A percentile compares a stretch with the other conserved stretches of the same genome.
Conservation (phyloP, 1,140 invertebrate genomes). For the Chironomus striatipennis region DNA sequence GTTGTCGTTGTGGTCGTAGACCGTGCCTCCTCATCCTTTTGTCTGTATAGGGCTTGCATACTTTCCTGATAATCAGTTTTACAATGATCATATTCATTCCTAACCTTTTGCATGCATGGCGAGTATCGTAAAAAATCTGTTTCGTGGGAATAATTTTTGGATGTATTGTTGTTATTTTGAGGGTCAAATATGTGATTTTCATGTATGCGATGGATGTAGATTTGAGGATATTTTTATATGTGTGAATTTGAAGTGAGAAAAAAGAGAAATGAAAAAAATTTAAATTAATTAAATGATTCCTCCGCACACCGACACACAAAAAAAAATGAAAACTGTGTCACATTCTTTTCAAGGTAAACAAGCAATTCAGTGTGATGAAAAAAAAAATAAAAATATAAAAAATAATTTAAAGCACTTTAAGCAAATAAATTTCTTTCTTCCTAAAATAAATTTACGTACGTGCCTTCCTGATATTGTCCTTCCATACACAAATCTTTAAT, state of each 20-base stretch:
- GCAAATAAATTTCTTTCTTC: background rate
- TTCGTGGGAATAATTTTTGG: too few relatives aligned
- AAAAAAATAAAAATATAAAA: background rate
- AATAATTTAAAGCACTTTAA: background rate
- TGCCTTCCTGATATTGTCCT: conserved; percentile 48
- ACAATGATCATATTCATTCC: conserved; percentile 57
- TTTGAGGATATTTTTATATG: too few relatives aligned
- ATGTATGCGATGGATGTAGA: too few relatives aligned
- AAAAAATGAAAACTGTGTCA: background rate
- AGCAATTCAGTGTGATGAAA: background rate
- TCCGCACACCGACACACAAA: background rate
- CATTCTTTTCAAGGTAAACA: background rate
- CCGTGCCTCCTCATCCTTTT: conserved; percentile 31
- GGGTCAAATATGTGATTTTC: too few relatives aligned
- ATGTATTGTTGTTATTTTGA: too few relatives aligned
- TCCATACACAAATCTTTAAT: conserved; percentile 65
- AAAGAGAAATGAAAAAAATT: background rate
- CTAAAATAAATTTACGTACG: conserved; percentile 19
- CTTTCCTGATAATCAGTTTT: conserved; percentile 54
- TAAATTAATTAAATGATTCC: conserved; percentile 1
- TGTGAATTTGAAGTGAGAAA: too few relatives aligned
- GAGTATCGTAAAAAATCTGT: conserved; percentile 61
- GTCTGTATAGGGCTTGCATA: conserved; percentile 37
- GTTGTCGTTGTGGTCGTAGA: conserved; percentile 25
- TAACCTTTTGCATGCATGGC: conserved; percentile 57